Percentiles rank a stretch among this genome's conserved stretches.
phyloP scores from a whole-genome alignment of 2,113 vertebrate species.

The Equus przewalskii region DNA sequence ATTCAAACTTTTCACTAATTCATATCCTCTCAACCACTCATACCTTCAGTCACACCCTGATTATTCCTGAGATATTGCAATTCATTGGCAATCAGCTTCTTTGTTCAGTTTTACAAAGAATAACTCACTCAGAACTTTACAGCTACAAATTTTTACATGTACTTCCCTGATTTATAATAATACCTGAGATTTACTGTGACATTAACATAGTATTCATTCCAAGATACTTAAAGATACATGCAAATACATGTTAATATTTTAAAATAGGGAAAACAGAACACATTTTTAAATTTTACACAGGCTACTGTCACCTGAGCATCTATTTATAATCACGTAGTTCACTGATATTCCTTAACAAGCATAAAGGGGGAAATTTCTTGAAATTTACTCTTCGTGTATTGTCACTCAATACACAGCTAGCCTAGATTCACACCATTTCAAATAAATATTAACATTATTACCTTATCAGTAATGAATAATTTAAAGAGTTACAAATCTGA shows the following conservation, averaged over 20 bases:
- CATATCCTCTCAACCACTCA: not conserved
- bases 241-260: slow-evolving; percentile 31
- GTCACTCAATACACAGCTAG: not conserved
- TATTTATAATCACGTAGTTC: not conserved
- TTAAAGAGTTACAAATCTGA: slow-evolving; percentile 21
- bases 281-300: slow-evolving; percentile 6
- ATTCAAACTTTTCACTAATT: slow-evolving; percentile 32
- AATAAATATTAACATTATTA: slow-evolving; percentile 36
- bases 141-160: not conserved
- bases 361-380: not conserved
- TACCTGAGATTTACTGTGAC: not conserved
- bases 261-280: not conserved
- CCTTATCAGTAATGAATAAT: slow-evolving; percentile 3
- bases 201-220: not conserved
- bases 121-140: not conserved
- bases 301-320: not conserved
- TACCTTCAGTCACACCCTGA: not conserved
- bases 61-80: not conserved
- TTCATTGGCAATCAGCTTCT: not conserved
- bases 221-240: not conserved
- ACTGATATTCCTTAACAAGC: not conserved
- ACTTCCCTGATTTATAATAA: not conserved
- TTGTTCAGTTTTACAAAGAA: slow-evolving; percentile 28
- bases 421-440: not conserved
- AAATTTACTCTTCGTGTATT: not conserved